Evolutionary conservation across 2,888 invertebrate genomes (phyloP), one percentile per base, ranked within the genome.

Genomic region (Drosophila affinis): DNA sequence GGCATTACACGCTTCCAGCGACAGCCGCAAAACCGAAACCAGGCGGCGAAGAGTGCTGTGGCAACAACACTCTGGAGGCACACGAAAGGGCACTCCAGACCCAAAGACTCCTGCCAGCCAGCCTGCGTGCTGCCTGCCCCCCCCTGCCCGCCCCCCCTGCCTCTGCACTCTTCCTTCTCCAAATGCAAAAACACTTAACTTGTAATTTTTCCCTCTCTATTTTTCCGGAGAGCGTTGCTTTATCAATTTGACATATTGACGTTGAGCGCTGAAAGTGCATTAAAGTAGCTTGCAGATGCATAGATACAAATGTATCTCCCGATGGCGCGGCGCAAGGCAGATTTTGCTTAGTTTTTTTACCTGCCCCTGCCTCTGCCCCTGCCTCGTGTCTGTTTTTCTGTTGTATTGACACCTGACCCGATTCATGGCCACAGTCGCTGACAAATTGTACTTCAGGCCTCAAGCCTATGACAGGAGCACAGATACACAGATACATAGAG

Each of bases 241-340:
- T 89, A 90, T 90, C 90, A 89, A 81, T 90, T 90, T 89, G 90
- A 90, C 90, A 89, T 84, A 89, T 90, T 89, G 89, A 89, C 89
- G 87, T 84, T 79, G 84, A 89, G 81, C 88, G 85, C 62, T 78
- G 79, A 90, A 89, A 90, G 85, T 90, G 88, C 90, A 90, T 89
- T 89, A 86, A 87, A 85, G 86, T 85, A 85, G 86, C 86, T 76
- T 70, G 70, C 62, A 60, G 55, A 68, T 53, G 48, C 46, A 71
- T 52, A 69, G 80, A 80, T 86, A 79, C 64, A 49, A 70, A 70
- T 70, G 64, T 57, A 62, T 46, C 78, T 48, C 17, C 9, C 6
- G 14, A 14, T 14, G 39, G 39, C 2, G 47, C 17, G 5, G 21
- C 34, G n/a, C 51, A 54, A 54, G 57, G 69, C 78, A 53, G 60